phyloP scores from a whole-genome alignment of 2,797 vertebrate genomes.

The Hybognathus amarus region DNA sequence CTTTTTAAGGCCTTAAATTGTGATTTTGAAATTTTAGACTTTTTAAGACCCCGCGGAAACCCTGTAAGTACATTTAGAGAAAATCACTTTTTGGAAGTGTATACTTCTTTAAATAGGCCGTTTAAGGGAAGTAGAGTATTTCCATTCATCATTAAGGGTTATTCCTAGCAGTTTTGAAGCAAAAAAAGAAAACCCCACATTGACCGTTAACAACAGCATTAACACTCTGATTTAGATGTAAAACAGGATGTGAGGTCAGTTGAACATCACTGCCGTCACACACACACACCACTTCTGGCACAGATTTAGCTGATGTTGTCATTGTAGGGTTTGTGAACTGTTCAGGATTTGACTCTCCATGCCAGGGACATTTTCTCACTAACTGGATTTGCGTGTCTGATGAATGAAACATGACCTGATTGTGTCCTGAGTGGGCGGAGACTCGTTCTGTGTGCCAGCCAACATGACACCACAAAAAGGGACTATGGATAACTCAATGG shows the following conservation, averaged over 20 bases:
- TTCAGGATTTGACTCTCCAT: neutral
- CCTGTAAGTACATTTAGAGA: neutral
- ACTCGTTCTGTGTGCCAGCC: neutral
- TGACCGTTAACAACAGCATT: neutral
- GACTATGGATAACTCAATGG: neutral
- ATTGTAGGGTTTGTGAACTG: neutral
- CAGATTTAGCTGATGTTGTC: neutral
- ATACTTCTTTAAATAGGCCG: neutral
- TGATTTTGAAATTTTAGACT: too few species aligned
- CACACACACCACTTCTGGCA: conserved; percentile 2
- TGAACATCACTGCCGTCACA: neutral
- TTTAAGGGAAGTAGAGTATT: neutral
- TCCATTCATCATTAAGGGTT: neutral
- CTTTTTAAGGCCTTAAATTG: too few species aligned
- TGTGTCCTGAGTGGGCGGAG: neutral
- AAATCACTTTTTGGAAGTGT: neutral
- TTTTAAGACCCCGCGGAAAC: too few species aligned
- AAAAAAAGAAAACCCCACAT: too few species aligned
- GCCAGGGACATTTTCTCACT: neutral
- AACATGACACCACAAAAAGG: neutral
- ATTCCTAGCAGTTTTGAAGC: neutral
- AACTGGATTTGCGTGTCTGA: conserved; percentile 22
- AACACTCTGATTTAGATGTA: neutral
- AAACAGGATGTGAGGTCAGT: neutral
- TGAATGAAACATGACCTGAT: conserved; percentile 25